Evolutionary conservation across 2,888 invertebrate genomes (phyloP), one percentile per base, ranked within the genome.

Genomic region (Tenthredo notha): DNA sequence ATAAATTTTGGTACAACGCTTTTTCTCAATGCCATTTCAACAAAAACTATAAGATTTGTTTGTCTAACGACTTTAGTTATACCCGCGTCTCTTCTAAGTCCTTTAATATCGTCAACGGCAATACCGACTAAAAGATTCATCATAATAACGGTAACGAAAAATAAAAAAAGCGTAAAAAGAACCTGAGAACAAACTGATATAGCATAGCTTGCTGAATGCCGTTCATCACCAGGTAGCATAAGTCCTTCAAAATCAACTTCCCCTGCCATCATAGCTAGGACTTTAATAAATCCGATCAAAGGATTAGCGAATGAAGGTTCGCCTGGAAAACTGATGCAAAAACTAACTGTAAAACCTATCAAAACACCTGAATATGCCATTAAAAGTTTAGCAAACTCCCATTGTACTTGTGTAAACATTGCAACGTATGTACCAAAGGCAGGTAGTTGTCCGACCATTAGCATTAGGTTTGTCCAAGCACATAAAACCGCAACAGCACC

Each of bases 401-500:
- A 93, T 54, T 93, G 93, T 80, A 93, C 93, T 50, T 92, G 93
- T 0, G 93, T 94, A 80, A 94, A 94, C 94, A 94, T 94, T 2
- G 94, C 94, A 1, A 94, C 94, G 88, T 94, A 94, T 2, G 94
- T 92, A 1, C 94, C 94, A 85, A 94, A 93, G 1, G 93, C 91
- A 1, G 94, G 94, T 37, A 94, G 89, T 67, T 94, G 93, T 0
- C 94, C 94, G 29, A 94, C 93, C 91, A 94, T 92, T 33, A 94
- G 87, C 92, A 94, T 93, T 33, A 94, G 87, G 86, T 94, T 94
- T 5, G 93, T 92, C 94, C 94, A 94, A 15, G 93, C 93, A 84
- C 94, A 92, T 0, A 94, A 90, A 21, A 94, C 92, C 2, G 94
- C 92, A 65, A 94, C 91, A 1, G 94, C 94, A 2, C 93, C 94